Evolutionary conservation across 1,140 invertebrate species (phyloP).

Genomic region (Spodoptera frugiperda): DNA sequence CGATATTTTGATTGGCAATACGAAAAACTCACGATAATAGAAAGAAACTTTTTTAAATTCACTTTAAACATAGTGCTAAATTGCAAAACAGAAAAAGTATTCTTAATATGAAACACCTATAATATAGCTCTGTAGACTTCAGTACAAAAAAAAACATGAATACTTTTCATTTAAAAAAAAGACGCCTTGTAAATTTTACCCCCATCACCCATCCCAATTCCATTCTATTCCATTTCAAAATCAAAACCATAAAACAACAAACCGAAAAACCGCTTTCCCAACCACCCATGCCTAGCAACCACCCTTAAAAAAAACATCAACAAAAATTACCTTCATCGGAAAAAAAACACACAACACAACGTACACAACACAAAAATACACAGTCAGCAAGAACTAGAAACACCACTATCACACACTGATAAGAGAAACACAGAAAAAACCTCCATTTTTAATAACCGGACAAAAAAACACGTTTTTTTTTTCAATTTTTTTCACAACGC

Average conservation of each 20-base stretch:
- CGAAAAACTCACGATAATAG: too few relatives aligned
- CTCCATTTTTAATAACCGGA: constrained; percentile 23
- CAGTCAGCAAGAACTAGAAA: constrained; percentile 42
- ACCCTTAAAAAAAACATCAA: constrained; percentile 28
- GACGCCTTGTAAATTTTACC: too few relatives aligned
- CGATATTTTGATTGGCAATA: too few relatives aligned
- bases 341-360: constrained; percentile 18
- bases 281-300: not conserved
- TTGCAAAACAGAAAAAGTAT: too few relatives aligned
- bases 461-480: constrained; percentile 18
- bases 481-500: constrained; percentile 49
- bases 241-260: not conserved
- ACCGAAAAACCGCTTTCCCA: too few relatives aligned
- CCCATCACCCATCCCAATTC: too few relatives aligned
- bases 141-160: too few relatives aligned
- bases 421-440: constrained; percentile 36
- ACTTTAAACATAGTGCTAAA: too few relatives aligned
- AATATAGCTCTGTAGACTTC: too few relatives aligned
- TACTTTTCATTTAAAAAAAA: too few relatives aligned
- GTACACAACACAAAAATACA: constrained; percentile 44
- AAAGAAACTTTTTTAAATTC: too few relatives aligned
- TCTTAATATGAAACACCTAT: too few relatives aligned
- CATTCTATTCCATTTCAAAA: not conserved
- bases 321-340: constrained; percentile 39
- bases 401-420: constrained; percentile 46